phyloP scores from a whole-genome alignment of 2,797 vertebrate species.

The Melanotaenia nigrans region DNA sequence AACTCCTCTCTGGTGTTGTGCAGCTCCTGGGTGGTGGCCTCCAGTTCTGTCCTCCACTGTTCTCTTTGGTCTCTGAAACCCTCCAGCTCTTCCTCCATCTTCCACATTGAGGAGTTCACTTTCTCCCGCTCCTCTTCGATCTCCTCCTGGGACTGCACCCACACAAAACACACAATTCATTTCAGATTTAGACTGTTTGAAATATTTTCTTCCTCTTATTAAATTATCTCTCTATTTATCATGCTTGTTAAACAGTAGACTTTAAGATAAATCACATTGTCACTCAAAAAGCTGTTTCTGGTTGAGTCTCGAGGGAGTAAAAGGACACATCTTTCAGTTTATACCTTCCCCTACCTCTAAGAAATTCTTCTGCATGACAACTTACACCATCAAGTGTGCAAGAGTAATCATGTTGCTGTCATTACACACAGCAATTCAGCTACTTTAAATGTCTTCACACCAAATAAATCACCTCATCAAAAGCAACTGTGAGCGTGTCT shows the following conservation, averaged over 20 bases:
- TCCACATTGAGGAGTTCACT: slow-evolving; percentile 85
- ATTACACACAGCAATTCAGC: slow-evolving; percentile 23
- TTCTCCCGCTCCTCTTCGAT: slow-evolving; percentile 90
- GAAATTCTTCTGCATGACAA: slow-evolving; percentile 21
- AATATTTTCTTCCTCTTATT: slow-evolving; percentile 1
- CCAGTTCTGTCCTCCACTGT: slow-evolving; percentile 88
- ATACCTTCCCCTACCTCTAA: slow-evolving; percentile 18
- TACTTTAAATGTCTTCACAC: slow-evolving; percentile 45
- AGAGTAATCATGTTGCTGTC: neutral
- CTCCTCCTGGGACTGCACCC: slow-evolving; percentile 85
- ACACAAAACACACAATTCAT: slow-evolving; percentile 1
- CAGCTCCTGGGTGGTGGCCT: slow-evolving; percentile 84
- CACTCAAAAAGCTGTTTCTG: neutral
- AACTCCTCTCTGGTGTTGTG: slow-evolving; percentile 86
- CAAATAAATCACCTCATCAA: slow-evolving; percentile 58
- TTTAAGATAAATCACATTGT: slow-evolving; percentile 17
- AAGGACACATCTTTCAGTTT: neutral
- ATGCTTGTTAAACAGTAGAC: neutral
- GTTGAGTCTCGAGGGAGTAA: neutral
- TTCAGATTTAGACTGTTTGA: neutral
- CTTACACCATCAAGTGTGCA: slow-evolving; percentile 22
- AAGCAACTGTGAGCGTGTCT: slow-evolving; percentile 58
- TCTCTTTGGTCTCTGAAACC: slow-evolving; percentile 83
- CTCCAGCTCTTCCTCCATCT: slow-evolving; percentile 89
- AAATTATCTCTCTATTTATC: slow-evolving; percentile 4